These are phyloP conservation scores for Diplodus sargus DNA, from an alignment of 2,797 vertebrate species.

Conservation along the genomic window DNA sequence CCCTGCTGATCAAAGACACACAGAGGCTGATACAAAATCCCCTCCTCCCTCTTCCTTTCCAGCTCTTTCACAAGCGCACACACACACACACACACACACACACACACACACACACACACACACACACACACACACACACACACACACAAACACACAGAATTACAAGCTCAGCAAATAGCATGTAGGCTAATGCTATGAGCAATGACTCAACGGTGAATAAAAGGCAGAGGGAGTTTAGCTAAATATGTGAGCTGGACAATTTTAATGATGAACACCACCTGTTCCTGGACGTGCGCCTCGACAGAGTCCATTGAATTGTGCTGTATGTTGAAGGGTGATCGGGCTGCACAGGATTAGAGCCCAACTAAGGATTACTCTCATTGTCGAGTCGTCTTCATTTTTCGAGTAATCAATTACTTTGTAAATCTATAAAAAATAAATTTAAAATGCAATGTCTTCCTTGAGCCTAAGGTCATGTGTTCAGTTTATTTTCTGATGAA, in stretches of 20 bases:
- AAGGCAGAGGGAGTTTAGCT: conserved; percentile 25
- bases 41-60: conserved; percentile 2
- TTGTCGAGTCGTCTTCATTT: not conserved
- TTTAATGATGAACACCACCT: conserved; percentile 17
- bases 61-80: conserved; percentile 5
- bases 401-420: not conserved
- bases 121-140: conserved; percentile 24
- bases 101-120: not conserved
- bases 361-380: not conserved
- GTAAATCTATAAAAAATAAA: not conserved
- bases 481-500: not conserved
- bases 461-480: not conserved
- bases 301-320: not conserved
- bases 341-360: not conserved
- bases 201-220: conserved; percentile 16
- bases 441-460: not conserved
- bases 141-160: conserved; percentile 29
- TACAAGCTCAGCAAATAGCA: conserved; percentile 57
- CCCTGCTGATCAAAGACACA: conserved; percentile 74
- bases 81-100: not conserved
- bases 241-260: conserved; percentile 10
- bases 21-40: conserved; percentile 35
- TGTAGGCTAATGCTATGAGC: conserved; percentile 39
- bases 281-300: not conserved
- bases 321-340: not conserved